Evolutionary conservation across 2,113 vertebrate species (phyloP).

Genomic region (Corythaixoides concolor): DNA sequence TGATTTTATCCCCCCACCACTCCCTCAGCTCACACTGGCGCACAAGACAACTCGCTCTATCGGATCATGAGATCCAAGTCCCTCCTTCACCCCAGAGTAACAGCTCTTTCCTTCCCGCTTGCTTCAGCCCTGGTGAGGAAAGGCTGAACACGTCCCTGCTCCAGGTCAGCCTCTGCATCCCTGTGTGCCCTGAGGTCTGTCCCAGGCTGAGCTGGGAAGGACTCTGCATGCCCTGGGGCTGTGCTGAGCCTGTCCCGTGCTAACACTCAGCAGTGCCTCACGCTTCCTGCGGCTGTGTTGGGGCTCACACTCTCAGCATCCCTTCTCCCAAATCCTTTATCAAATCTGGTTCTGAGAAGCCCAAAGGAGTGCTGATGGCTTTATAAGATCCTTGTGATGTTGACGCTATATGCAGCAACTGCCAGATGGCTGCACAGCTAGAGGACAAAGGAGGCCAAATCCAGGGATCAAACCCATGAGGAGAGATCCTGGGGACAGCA

Average conservation of each 20-base stretch:
- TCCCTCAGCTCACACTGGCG: neutral
- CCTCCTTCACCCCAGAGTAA: neutral
- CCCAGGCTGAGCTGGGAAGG: neutral
- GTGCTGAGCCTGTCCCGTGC: neutral
- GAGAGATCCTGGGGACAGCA: neutral
- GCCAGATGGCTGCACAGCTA: neutral
- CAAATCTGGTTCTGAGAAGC: neutral
- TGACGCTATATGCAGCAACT: neutral
- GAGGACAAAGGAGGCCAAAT: neutral
- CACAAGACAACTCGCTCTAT: neutral
- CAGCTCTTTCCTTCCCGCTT: neutral
- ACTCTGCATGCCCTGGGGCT: neutral
- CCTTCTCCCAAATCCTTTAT: neutral
- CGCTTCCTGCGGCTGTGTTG: fast-evolving
- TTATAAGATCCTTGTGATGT: neutral
- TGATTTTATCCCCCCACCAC: neutral
- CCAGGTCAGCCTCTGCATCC: fast-evolving
- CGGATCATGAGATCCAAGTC: neutral
- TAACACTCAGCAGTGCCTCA: neutral
- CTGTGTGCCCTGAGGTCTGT: neutral
- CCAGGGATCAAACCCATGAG: neutral
- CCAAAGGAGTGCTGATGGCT: neutral
- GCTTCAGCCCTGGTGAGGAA: neutral
- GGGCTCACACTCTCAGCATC: neutral
- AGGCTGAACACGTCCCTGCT: neutral